Base-by-base conservation (phyloP, 1,140 invertebrate genomes). In the Neodiprion pinetum region DNA sequence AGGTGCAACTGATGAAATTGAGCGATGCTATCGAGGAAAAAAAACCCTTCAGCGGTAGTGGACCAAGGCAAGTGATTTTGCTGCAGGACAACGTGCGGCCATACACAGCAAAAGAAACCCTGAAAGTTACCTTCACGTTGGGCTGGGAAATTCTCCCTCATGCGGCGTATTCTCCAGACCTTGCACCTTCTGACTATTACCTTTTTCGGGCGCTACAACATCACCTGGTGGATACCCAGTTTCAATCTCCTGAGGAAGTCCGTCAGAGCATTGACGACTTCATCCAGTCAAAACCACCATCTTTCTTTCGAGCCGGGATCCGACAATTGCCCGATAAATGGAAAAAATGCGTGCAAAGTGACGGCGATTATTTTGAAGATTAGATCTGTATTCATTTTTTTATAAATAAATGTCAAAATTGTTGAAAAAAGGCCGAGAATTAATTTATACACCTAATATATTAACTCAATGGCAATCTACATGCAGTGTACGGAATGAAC, bases 41-140 rank as follows among this genome's bases (percentile, higher is more conserved):
- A 78, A 47, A 72, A 12, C 71, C 75, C n/a, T 74, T 72, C 69
- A 49, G 67, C 23, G 75, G 74, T 69, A 61, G 74, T 40, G 72
- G 81, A 69, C 78, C 70, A 65, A 73, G 76, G 68, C 70, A 70
- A 73, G 73, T 82, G 23, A 65, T 78, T 61, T 72, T 84, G 23
- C 73, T 80, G 48, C 85, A 87, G 73, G 86, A 88, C 80, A 86
- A 87, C 76, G 80, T 83, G 9, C 75, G 81, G 66, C 81, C 79
- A 40, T 82, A 88, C 75, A 75, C 74, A 70, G 77, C 76, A 74
- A 23, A 23, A 71, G 12, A 65, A 40, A 85, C 81, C 12, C 48
- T 75, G 23, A 17, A 50, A 72, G 61, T 21, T 8, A 12, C 40
- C 28, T 53, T 72, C 5, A 71, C 40, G 14, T 61, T 76, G 48